A percentile compares a stretch with the other conserved stretches of the same genome.
phyloP scores from a whole-genome alignment of 2,113 vertebrate genomes.

The Platichthys stellatus region DNA sequence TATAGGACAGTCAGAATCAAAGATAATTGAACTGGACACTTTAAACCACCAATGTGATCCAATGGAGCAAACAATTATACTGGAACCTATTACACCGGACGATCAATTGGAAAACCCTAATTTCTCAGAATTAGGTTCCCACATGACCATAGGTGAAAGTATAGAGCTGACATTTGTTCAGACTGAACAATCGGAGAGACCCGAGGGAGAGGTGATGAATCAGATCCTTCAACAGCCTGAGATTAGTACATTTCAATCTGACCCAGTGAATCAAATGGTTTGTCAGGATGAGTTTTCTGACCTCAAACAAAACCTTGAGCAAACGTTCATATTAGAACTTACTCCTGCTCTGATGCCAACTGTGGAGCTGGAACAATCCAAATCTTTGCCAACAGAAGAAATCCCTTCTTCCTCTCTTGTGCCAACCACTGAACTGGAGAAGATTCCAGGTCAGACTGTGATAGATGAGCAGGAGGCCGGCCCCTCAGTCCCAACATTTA shows the following conservation, averaged over 20 bases:
- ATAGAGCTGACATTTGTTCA: slow-evolving; percentile 46
- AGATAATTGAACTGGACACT: slow-evolving; percentile 36
- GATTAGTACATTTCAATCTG: slow-evolving; percentile 22
- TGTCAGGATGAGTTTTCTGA: slow-evolving; percentile 25
- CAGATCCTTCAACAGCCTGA: slow-evolving; percentile 46
- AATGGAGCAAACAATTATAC: slow-evolving; percentile 72
- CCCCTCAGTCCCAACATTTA: slow-evolving; percentile 23
- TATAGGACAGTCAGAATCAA: slow-evolving; percentile 41
- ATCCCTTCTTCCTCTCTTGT: slow-evolving; percentile 40
- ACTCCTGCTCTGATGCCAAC: slow-evolving; percentile 67
- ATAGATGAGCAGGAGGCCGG: slow-evolving; percentile 26
- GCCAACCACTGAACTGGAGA: slow-evolving; percentile 48
- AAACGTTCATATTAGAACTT: slow-evolving; percentile 75
- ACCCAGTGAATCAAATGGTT: slow-evolving; percentile 46
- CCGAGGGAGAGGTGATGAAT: slow-evolving; percentile 47
- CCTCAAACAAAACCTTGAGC: slow-evolving; percentile 51
- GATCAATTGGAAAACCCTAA: slow-evolving; percentile 63
- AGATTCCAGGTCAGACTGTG: slow-evolving; percentile 15
- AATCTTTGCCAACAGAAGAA: slow-evolving; percentile 42
- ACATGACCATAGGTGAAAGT: slow-evolving; percentile 42
- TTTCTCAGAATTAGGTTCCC: slow-evolving; percentile 55
- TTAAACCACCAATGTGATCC: slow-evolving; percentile 40
- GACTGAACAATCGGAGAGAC: slow-evolving; percentile 34
- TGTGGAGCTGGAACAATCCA: slow-evolving; percentile 64
- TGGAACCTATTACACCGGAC: slow-evolving; percentile 75